Evolutionary conservation across 2,113 vertebrate genomes (phyloP).

Genomic region (Tychaedon coryphoeus): DNA sequence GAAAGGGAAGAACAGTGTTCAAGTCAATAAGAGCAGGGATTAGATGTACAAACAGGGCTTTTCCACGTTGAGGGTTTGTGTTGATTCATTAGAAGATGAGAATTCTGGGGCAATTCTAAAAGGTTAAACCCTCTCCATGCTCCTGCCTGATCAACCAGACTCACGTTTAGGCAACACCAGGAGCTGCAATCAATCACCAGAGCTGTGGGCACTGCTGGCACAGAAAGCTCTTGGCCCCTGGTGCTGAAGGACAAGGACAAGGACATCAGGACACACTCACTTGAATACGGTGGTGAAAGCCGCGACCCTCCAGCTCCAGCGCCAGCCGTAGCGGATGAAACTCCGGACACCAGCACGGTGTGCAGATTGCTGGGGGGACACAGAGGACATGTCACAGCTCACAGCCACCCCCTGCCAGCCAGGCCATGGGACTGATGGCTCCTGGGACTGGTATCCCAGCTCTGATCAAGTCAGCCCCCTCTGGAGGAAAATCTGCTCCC

Average conservation of each 20-base stretch:
- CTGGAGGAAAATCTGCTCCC: background rate
- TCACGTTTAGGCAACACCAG: background rate
- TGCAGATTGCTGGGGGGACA: slow-evolving; percentile 76
- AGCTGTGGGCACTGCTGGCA: background rate
- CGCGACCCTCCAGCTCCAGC: slow-evolving; percentile 92
- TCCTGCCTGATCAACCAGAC: background rate
- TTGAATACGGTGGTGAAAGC: slow-evolving; percentile 88
- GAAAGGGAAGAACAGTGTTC: background rate
- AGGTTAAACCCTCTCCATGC: background rate
- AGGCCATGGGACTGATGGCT: rapidly evolving
- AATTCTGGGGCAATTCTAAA: background rate
- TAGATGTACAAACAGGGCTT: background rate
- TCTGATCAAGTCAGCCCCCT: rapidly evolving
- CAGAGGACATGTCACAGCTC: background rate
- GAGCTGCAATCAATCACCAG: background rate
- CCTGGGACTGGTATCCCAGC: rapidly evolving
- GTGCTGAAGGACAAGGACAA: background rate
- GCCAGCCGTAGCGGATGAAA: slow-evolving; percentile 91
- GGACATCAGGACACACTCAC: slow-evolving; percentile 69
- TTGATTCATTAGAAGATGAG: background rate
- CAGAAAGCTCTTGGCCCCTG: rapidly evolving
- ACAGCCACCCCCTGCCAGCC: background rate
- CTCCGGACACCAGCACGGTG: slow-evolving; percentile 86
- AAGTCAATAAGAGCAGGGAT: background rate
- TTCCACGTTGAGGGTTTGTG: background rate